Evolutionary conservation across 2,888 invertebrate genomes (phyloP).

Genomic region (Meiosimyza platycephala): DNA sequence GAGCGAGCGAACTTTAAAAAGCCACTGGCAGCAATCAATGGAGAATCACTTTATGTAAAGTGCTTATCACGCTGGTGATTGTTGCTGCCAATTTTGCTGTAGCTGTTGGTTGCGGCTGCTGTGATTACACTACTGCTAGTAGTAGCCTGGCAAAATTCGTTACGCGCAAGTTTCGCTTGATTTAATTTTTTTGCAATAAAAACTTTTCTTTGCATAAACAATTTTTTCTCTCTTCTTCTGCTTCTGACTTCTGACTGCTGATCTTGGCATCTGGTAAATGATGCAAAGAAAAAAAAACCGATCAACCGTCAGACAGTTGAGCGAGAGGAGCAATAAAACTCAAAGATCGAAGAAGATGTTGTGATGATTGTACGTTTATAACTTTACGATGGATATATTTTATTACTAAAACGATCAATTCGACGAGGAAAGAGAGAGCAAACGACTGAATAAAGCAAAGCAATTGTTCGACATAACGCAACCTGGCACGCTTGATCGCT

Average conservation of each 20-base stretch:
- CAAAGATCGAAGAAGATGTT: neutral
- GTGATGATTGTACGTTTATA: neutral
- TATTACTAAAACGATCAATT: neutral
- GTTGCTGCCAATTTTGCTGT: neutral
- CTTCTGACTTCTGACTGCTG: no score
- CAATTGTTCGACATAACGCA: slow-evolving; percentile 3
- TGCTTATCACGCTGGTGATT: neutral
- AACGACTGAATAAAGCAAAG: neutral
- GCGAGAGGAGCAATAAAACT: neutral
- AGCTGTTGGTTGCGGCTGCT: neutral
- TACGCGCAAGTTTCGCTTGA: neutral
- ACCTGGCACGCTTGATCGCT: slow-evolving; percentile 29
- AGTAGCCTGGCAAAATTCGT: no score
- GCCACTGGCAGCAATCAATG: slow-evolving; percentile 1
- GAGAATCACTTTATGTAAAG: neutral
- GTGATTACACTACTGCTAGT: slow-evolving; percentile 5
- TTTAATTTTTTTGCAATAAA: slow-evolving; percentile 11
- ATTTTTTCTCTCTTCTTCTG: no score
- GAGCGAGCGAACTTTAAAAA: neutral
- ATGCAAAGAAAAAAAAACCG: neutral
- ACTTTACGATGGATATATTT: neutral
- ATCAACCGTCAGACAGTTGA: neutral
- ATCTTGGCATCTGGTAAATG: no score
- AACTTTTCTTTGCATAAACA: neutral
- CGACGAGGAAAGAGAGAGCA: neutral